Evolutionary conservation across 2,113 vertebrate genomes (phyloP).

Genomic region (Crotalus helleri): DNA sequence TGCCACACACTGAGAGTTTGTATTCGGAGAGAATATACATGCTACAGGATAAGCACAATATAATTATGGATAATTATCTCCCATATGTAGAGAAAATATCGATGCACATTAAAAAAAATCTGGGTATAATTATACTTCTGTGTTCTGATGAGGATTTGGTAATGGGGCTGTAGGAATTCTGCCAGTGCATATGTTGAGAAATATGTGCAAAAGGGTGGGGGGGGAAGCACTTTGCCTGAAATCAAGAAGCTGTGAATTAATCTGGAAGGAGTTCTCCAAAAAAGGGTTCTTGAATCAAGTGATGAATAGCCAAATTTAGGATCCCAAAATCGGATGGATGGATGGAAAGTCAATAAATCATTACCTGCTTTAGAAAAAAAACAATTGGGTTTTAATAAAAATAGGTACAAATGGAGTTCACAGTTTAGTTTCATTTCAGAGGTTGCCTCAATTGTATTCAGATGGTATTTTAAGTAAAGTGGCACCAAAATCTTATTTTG

Average conservation of each 20-base stretch:
- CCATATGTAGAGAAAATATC: constrained; percentile 43
- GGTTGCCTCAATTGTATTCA: not conserved
- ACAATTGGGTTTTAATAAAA: not conserved
- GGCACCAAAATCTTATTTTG: not conserved
- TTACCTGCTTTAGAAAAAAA: not conserved
- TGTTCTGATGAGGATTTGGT: constrained; percentile 40
- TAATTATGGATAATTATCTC: constrained; percentile 43
- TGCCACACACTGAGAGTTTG: not conserved
- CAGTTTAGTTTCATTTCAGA: not conserved
- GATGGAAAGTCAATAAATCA: not conserved
- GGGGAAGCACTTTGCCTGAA: not conserved
- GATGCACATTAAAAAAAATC: constrained; percentile 21
- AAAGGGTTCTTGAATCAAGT: not conserved
- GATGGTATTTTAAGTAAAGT: not conserved
- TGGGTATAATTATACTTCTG: constrained; percentile 50
- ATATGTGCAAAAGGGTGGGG: not conserved
- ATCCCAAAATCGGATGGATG: not conserved
- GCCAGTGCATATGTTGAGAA: constrained; percentile 25
- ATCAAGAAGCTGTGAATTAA: not conserved
- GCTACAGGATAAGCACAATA: constrained; percentile 14
- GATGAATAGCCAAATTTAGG: not conserved
- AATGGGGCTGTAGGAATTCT: constrained; percentile 36
- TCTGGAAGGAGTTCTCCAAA: not conserved
- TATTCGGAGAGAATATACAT: constrained; percentile 17
- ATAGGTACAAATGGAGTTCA: not conserved